Conservation (phyloP, 2,888 invertebrate genomes). For the Laspeyria flexula region DNA sequence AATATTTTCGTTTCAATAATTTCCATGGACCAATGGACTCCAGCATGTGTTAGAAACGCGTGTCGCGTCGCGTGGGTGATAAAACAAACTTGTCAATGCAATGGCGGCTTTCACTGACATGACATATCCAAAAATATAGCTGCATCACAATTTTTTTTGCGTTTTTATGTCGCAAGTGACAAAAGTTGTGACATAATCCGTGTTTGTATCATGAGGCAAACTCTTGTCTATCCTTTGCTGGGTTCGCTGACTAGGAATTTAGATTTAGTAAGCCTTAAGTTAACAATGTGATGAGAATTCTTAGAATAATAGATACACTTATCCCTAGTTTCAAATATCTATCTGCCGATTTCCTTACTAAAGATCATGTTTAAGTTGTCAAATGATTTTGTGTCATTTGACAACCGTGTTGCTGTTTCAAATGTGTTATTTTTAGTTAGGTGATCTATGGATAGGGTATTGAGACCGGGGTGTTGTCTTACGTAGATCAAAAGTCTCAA, state of each 20-base stretch:
- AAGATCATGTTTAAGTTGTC: neutral
- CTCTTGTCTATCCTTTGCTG: too few species aligned
- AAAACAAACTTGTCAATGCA: slow-evolving; percentile 33
- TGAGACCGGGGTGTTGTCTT: neutral
- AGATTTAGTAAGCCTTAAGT: slow-evolving; percentile 1
- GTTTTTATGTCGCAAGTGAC: slow-evolving; percentile 1
- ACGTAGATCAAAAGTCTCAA: neutral
- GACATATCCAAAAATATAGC: slow-evolving; percentile 6
- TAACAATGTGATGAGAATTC: neutral
- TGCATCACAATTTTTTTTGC: slow-evolving; percentile 15
- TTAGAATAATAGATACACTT: too few species aligned
- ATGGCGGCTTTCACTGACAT: slow-evolving; percentile 42
- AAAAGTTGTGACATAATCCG: neutral
- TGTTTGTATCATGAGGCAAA: too few species aligned
- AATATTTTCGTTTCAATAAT: too few species aligned
- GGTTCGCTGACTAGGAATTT: neutral
- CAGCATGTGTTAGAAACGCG: slow-evolving; percentile 1
- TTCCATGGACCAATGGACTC: too few species aligned
- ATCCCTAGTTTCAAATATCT: neutral
- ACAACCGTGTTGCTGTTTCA: neutral
- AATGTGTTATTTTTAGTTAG: neutral
- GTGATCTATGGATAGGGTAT: neutral
- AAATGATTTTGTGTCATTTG: neutral
- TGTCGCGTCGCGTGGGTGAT: slow-evolving; percentile 35
- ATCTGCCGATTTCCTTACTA: neutral